Evolutionary conservation across 37 sponge, comb jelly and placozoan species (phyloP).

Genomic region (Aplysina aerophoba): DNA sequence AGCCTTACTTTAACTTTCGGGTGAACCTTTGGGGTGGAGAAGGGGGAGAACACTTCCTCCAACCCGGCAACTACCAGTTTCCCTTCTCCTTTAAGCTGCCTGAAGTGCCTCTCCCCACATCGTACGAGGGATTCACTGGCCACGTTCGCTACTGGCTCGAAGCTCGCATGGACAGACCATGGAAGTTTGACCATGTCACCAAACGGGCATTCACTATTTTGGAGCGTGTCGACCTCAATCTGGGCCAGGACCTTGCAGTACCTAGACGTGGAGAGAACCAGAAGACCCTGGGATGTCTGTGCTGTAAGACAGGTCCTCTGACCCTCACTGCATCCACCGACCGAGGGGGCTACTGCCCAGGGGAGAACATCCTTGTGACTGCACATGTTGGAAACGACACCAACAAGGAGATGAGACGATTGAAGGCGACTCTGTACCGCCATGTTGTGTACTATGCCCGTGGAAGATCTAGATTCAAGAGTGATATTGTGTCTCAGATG

Average conservation of each 20-base stretch:
- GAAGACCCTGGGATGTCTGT: slow-evolving; percentile 68
- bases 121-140: slow-evolving; percentile 29
- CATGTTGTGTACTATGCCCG: slow-evolving; percentile 43
- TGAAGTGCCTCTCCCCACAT: not conserved
- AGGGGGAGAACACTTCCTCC: slow-evolving; percentile 17
- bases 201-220: slow-evolving; percentile 35
- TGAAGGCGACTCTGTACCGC: slow-evolving; percentile 32
- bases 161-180: slow-evolving; percentile 42
- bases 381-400: slow-evolving; percentile 54
- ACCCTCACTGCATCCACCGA: slow-evolving; percentile 37
- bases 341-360: slow-evolving; percentile 55
- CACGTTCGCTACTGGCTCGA: slow-evolving; percentile 54
- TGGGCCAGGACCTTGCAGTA: slow-evolving; percentile 18
- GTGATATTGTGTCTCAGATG: not conserved
- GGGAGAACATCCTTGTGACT: slow-evolving; percentile 47
- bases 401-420: not conserved
- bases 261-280: slow-evolving; percentile 35
- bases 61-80: slow-evolving; percentile 48
- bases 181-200: slow-evolving; percentile 40
- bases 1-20: slow-evolving; percentile 23
- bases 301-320: slow-evolving; percentile 73
- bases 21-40: slow-evolving; percentile 42
- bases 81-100: slow-evolving; percentile 46
- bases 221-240: slow-evolving; percentile 52
- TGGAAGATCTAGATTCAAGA: not conserved